phyloP scores from a whole-genome alignment of 1,140 invertebrate species.

The Triops longicaudatus region DNA sequence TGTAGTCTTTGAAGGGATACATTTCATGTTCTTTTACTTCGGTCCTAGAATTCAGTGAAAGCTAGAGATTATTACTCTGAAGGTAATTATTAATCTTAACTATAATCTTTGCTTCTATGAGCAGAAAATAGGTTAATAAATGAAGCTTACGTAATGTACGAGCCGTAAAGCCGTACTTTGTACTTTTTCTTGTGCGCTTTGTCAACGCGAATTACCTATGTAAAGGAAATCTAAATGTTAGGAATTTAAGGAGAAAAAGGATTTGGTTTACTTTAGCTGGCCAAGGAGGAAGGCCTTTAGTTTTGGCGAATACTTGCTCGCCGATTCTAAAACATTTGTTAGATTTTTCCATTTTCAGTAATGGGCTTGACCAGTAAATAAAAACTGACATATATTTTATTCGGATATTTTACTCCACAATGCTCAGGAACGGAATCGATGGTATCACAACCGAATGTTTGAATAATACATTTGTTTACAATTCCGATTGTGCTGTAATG shows the following conservation, averaged over 20 bases:
- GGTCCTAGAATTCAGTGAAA: too few species aligned
- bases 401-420: too few species aligned
- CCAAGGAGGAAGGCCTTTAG: constrained; percentile 92
- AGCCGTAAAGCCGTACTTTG: constrained; percentile 89
- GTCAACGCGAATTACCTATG: constrained; percentile 44
- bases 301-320: constrained; percentile 90
- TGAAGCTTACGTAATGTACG: constrained; percentile 74
- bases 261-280: constrained; percentile 51
- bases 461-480: too few species aligned
- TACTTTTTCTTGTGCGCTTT: constrained; percentile 53
- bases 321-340: constrained; percentile 57
- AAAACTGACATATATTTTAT: too few species aligned
- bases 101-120: too few species aligned
- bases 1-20: constrained; percentile 49
- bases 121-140: not conserved
- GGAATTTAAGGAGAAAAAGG: not conserved
- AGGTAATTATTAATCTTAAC: too few species aligned
- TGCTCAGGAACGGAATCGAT: too few species aligned
- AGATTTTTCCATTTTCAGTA: not conserved
- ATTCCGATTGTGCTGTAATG: too few species aligned
- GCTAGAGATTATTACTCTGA: too few species aligned
- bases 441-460: too few species aligned
- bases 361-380: too few species aligned
- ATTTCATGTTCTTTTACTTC: constrained; percentile 44
- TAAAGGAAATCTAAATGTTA: not conserved